Evolutionary conservation across 1,140 invertebrate species (phyloP).

Genomic region (Neocloeon triangulifer): DNA sequence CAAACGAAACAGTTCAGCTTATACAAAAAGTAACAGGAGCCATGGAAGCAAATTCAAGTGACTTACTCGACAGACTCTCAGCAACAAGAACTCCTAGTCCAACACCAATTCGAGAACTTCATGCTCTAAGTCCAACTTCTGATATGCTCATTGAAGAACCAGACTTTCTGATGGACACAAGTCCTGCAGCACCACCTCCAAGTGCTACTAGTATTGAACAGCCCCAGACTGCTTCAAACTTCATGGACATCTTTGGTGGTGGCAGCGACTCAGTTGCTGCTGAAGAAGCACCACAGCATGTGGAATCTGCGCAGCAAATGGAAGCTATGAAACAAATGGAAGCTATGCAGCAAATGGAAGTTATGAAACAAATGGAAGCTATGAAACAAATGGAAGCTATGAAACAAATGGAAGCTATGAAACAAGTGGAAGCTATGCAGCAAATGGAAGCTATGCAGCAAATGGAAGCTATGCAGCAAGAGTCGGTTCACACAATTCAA

Average conservation of each 20-base stretch:
- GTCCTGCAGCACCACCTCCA: no score
- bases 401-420: no score
- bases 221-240: slow-evolving; percentile 5
- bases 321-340: slow-evolving; percentile 15
- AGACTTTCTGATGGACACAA: no score
- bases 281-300: neutral
- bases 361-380: no score
- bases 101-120: slow-evolving; percentile 48
- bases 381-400: no score
- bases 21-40: slow-evolving; percentile 66
- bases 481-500: slow-evolving; percentile 13
- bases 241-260: slow-evolving; percentile 8
- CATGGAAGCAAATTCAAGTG: slow-evolving; percentile 67
- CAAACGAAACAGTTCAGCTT: slow-evolving; percentile 58
- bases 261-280: neutral
- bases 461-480: slow-evolving; percentile 17
- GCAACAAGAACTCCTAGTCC: slow-evolving; percentile 61
- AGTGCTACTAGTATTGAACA: no score
- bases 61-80: slow-evolving; percentile 55
- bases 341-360: slow-evolving; percentile 17
- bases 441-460: slow-evolving; percentile 9
- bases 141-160: slow-evolving; percentile 43
- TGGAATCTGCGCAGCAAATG: slow-evolving; percentile 9
- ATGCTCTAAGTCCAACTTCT: slow-evolving; percentile 64
- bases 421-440: slow-evolving; percentile 2